phyloP scores from a whole-genome alignment of 1,140 invertebrate genomes.

The Meteorus sp. region DNA sequence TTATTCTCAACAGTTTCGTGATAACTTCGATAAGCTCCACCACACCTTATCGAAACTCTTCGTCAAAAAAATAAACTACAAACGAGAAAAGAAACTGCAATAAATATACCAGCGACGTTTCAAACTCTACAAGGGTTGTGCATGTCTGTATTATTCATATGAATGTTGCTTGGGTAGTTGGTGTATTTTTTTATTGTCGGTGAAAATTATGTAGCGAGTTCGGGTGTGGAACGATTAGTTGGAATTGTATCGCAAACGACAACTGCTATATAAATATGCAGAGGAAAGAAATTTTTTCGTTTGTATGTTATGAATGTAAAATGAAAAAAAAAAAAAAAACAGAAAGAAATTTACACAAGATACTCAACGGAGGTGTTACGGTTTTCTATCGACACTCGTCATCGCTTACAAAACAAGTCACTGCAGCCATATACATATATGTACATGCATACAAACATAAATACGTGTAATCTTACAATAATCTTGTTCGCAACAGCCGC shows the following conservation, averaged over 20 bases:
- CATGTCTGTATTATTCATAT: neutral
- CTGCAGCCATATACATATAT: conserved; percentile 5
- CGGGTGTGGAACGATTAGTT: conserved; percentile 4
- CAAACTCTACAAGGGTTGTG: neutral
- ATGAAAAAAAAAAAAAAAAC: neutral
- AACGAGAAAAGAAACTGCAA: too few species aligned
- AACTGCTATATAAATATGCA: neutral
- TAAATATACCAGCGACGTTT: too few species aligned
- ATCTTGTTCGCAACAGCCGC: too few species aligned
- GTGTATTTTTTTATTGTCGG: conserved; percentile 1
- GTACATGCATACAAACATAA: too few species aligned
- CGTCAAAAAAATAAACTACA: too few species aligned
- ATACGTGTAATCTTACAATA: conserved; percentile 30
- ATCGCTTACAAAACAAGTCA: conserved; percentile 20
- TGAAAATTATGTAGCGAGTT: neutral
- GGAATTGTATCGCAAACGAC: conserved; percentile 1
- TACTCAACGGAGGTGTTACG: too few species aligned
- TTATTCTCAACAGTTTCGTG: too few species aligned
- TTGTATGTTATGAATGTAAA: neutral
- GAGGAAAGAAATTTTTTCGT: neutral
- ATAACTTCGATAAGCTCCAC: too few species aligned
- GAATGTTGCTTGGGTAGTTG: neutral
- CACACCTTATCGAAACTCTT: too few species aligned
- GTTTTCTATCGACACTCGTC: conserved; percentile 16
- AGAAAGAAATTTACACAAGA: too few species aligned